Conservation (phyloP, 2,888 invertebrate genomes). For the Cryptus armator region DNA sequence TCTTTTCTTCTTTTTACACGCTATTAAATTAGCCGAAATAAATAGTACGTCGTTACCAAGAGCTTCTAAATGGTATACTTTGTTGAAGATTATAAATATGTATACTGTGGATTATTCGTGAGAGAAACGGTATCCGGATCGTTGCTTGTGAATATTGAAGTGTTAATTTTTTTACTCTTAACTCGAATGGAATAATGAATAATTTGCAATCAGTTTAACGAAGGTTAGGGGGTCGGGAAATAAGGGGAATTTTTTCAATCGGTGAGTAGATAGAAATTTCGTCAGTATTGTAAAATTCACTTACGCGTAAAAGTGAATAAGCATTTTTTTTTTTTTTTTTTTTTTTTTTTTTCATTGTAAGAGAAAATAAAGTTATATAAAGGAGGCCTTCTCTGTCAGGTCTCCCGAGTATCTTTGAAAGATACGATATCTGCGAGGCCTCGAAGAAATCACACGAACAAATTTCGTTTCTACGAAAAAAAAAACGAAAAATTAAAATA, state of each 20-base stretch:
- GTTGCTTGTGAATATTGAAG: conserved; percentile 64
- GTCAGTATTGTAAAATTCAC: conserved; percentile 44
- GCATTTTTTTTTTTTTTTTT: conserved; percentile 37
- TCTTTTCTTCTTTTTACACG: conserved; percentile 20
- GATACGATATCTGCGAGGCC: conserved; percentile 42
- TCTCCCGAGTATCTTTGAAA: conserved; percentile 52
- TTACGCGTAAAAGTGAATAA: conserved; percentile 17
- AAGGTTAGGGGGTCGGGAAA: background rate
- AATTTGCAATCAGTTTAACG: conserved; percentile 28
- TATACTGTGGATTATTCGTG: conserved; percentile 59
- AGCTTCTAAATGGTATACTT: conserved; percentile 64
- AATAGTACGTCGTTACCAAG: conserved; percentile 59
- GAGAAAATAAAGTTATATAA: conserved; percentile 31
- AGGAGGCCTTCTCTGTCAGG: conserved; percentile 34
- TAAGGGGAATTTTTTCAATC: conserved; percentile 29
- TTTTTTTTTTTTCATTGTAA: background rate
- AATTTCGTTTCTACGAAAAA: conserved; percentile 12
- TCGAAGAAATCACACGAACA: conserved; percentile 28
- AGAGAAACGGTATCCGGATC: conserved; percentile 54
- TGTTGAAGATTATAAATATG: conserved; percentile 69
- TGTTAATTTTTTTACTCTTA: conserved; percentile 56
- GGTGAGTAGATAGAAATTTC: conserved; percentile 51
- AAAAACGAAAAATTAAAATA: background rate
- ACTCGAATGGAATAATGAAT: conserved; percentile 36
- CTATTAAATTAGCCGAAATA: conserved; percentile 51